phyloP scores from a whole-genome alignment of 2,113 vertebrate genomes.

The Odontesthes bonariensis region DNA sequence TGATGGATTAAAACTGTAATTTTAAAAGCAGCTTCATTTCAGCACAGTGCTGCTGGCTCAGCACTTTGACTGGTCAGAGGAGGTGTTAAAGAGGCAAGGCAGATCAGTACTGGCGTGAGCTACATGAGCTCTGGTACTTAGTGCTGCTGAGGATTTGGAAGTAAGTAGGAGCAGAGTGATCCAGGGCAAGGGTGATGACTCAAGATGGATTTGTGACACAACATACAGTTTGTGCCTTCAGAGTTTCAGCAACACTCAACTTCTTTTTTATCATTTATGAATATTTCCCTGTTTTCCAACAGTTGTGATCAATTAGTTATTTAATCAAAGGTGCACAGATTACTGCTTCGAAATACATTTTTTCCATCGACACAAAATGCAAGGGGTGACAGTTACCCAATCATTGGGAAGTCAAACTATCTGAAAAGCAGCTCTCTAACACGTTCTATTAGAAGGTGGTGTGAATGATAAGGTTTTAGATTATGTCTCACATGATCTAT shows the following conservation, averaged over 20 bases:
- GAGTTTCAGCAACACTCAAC: background rate
- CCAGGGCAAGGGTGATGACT: conserved; percentile 53
- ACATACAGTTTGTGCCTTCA: conserved; percentile 48
- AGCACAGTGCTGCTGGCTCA: conserved; percentile 47
- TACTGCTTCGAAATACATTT: background rate
- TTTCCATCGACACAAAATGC: too few relatives aligned
- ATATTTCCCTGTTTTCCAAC: background rate
- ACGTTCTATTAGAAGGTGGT: too few relatives aligned
- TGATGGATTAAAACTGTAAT: conserved; percentile 46
- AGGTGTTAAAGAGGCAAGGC: conserved; percentile 74
- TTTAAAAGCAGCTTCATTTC: conserved; percentile 58
- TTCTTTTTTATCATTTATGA: background rate
- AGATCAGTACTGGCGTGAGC: conserved; percentile 66
- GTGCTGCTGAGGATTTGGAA: conserved; percentile 64
- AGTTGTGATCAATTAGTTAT: background rate
- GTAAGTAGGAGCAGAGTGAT: conserved; percentile 68
- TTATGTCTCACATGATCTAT: too few relatives aligned
- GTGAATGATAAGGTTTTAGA: too few relatives aligned
- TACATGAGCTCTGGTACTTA: conserved; percentile 72
- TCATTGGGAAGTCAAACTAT: too few relatives aligned
- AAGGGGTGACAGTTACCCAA: too few relatives aligned
- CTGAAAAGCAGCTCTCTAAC: too few relatives aligned
- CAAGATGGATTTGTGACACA: conserved; percentile 57
- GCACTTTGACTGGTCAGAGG: conserved; percentile 40
- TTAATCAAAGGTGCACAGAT: background rate